phyloP scores from a whole-genome alignment of 2,113 vertebrate species.

The Bucco capensis region DNA sequence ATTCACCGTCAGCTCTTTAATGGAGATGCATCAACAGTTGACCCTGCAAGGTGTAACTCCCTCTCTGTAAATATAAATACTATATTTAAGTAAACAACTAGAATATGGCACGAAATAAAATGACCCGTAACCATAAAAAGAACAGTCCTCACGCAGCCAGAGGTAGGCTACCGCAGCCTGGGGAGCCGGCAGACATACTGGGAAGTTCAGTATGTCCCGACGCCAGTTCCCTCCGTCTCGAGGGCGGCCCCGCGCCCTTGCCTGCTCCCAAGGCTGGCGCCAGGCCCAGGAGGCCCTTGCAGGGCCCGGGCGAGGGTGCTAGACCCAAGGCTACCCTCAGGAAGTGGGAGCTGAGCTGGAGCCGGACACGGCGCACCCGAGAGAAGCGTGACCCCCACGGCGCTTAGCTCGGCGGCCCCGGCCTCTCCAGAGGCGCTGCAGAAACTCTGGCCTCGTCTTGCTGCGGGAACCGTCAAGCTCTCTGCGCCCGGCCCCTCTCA shows the following conservation, averaged over 20 bases:
- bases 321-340: background rate
- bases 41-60: background rate
- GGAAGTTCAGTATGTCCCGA: accelerated
- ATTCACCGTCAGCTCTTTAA: background rate
- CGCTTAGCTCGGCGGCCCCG: no score
- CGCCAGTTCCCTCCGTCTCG: background rate
- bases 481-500: background rate
- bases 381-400: no score
- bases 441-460: background rate
- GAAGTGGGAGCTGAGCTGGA: accelerated
- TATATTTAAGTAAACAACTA: background rate
- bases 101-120: background rate
- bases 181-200: accelerated
- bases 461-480: no score
- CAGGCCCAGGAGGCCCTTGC: background rate
- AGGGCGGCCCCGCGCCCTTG: accelerated
- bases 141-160: accelerated
- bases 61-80: accelerated
- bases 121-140: background rate
- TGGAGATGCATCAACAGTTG: accelerated
- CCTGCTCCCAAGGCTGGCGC: accelerated
- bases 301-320: background rate
- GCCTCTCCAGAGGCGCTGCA: background rate
- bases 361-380: background rate
- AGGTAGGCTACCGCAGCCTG: accelerated